Conservation (phyloP, 2,113 vertebrate genomes). For the Salvelinus fontinalis region DNA sequence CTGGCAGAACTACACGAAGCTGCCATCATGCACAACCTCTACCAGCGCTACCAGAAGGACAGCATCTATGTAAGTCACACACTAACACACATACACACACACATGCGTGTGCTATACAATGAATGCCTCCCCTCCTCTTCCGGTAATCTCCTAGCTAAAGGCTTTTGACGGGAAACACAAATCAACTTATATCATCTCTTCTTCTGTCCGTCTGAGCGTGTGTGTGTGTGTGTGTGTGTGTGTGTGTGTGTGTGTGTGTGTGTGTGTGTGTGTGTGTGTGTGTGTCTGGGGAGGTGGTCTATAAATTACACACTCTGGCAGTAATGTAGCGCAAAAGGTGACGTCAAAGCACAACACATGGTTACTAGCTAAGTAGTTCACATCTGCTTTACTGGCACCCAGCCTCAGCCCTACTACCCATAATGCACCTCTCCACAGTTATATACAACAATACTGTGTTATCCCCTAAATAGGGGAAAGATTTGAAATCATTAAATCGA, state of each 20-base stretch:
- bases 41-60: conserved; percentile 85
- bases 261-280: conserved; percentile 1
- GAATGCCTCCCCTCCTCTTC: conserved; percentile 8
- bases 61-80: conserved; percentile 73
- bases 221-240: neutral
- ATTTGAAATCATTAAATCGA: no score
- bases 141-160: conserved; percentile 11
- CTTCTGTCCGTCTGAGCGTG: neutral
- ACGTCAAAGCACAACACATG: no score
- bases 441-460: no score
- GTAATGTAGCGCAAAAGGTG: no score
- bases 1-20: conserved; percentile 88
- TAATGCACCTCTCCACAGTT: no score
- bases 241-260: neutral
- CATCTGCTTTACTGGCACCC: no score
- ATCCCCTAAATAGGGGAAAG: no score
- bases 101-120: neutral
- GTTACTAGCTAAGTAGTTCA: no score
- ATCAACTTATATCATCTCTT: conserved; percentile 23
- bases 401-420: no score
- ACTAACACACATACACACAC: neutral
- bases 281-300: neutral
- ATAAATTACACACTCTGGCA: neutral
- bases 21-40: conserved; percentile 88
- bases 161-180: conserved; percentile 43